phyloP scores from a whole-genome alignment of 2,797 vertebrate genomes.

The Nyctibius grandis region DNA sequence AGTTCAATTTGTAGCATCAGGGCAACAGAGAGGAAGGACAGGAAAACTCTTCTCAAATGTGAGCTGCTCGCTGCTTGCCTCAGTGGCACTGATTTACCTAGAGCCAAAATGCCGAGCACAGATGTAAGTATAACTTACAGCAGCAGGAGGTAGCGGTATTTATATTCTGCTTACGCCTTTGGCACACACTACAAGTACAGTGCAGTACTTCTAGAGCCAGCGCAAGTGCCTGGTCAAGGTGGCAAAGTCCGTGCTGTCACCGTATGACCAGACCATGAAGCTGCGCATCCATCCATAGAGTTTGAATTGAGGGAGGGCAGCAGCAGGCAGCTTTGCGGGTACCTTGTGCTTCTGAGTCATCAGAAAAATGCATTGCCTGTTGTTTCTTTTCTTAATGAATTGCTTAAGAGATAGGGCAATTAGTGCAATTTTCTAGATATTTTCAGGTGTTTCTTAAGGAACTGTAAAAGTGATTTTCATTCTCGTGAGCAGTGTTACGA shows the following conservation, averaged over 20 bases:
- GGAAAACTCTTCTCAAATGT: background rate
- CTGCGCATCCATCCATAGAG: fast-evolving
- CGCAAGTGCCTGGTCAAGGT: background rate
- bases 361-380: background rate
- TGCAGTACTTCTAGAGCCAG: background rate
- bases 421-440: background rate
- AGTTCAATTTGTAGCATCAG: background rate
- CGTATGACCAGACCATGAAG: fast-evolving
- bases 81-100: background rate
- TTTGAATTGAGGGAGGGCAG: background rate
- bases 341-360: background rate
- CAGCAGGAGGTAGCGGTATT: background rate
- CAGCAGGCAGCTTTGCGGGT: background rate
- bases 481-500: background rate
- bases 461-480: background rate
- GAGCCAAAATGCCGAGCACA: background rate
- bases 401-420: background rate
- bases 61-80: background rate
- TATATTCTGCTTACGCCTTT: background rate
- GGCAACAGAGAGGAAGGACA: background rate
- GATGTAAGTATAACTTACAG: background rate
- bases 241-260: background rate
- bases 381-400: background rate
- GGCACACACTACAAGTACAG: background rate
- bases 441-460: background rate